A percentile compares a stretch with the other conserved stretches of the same genome.
Evolutionary conservation across 1,140 invertebrate genomes (phyloP).

Genomic region (Spodoptera litura): DNA sequence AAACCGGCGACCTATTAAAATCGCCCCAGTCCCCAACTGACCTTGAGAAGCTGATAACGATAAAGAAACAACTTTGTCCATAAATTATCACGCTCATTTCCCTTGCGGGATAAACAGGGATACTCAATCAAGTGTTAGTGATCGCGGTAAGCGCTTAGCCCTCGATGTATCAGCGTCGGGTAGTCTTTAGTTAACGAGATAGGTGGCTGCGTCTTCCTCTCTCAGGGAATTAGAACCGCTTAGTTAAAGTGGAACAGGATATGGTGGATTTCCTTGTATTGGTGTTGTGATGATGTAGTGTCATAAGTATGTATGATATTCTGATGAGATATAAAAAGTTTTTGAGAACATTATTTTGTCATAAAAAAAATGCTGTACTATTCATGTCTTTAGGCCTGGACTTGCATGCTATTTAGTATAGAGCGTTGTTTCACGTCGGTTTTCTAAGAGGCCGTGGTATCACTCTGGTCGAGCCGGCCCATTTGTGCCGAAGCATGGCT

Average conservation of each 20-base stretch:
- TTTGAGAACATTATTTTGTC: too few relatives aligned
- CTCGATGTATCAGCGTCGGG: conserved; percentile 30
- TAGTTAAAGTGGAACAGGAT: conserved; percentile 9
- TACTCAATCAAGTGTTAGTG: conserved; percentile 32
- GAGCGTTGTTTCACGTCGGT: too few relatives aligned
- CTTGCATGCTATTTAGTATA: too few relatives aligned
- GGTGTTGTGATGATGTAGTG: background rate
- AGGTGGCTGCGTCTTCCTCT: background rate
- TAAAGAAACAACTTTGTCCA: background rate
- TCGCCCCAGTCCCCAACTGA: background rate
- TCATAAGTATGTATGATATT: too few relatives aligned
- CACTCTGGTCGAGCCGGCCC: too few relatives aligned
- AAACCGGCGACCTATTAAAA: too few relatives aligned
- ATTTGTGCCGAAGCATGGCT: too few relatives aligned
- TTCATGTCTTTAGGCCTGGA: too few relatives aligned
- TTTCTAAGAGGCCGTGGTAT: too few relatives aligned
- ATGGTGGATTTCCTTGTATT: background rate
- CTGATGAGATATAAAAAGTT: too few relatives aligned
- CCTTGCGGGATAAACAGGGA: conserved; percentile 16
- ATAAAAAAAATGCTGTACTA: too few relatives aligned
- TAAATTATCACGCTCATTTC: conserved; percentile 17
- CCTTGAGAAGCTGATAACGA: background rate
- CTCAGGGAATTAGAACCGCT: conserved; percentile 4
- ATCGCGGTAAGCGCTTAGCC: conserved; percentile 23
- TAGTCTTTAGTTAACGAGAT: conserved; percentile 33